Base-by-base conservation (phyloP, 2,888 invertebrate genomes). In the Catocala sponsa region DNA sequence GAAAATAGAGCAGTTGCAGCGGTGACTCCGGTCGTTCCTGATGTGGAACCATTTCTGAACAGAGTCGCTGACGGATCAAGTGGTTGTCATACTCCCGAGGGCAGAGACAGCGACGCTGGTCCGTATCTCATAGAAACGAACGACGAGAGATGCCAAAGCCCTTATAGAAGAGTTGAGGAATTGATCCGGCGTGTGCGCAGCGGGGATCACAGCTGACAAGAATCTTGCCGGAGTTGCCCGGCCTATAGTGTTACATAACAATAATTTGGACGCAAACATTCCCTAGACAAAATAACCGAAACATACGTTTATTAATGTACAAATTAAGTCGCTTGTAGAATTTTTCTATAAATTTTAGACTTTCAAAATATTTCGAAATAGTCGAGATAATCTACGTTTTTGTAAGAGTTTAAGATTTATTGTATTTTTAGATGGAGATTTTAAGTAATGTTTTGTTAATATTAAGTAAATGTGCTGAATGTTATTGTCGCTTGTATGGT, bases 181-280 rank as follows among this genome's bases (percentile, higher is more conserved):
- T 78, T 94, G 59, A 89, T 94, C 12, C 80, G 94, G 25, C 83
- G 93, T 65, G 94, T 94, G 7, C 88, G 91, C 51, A 93, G 91
- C 58, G 92, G 86, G 0, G 92, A 92, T n/a, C 85, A 90, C 68
- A 94, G 94, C 92, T 94, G 94, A 94, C 94, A 90, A 56, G 92
- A 93, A 74, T 78, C 89, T n/a, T 79, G 88, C 91, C 93, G 92
- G 88, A 84, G 80, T 2, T 80, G 76, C 72, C 89, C 93, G 92
- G 92, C 86, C 10, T 89, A 85, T 75, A 85, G 87, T 78, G 84
- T 89, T 57, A 63, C 68, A 15, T 73, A 46, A 69, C 11, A 44
- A 58, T 43, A 64, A 44, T 35, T 53, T 15, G 47, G 33, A 53
- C 54, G 10, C 50, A 63, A 62, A 70, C 76, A 76, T 76, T 76